A percentile compares a stretch with the other conserved stretches of the same genome.
These are phyloP conservation scores for Hippocampus guttulatus DNA, from an alignment of 2,113 vertebrate species.

Conservation along the genomic window DNA sequence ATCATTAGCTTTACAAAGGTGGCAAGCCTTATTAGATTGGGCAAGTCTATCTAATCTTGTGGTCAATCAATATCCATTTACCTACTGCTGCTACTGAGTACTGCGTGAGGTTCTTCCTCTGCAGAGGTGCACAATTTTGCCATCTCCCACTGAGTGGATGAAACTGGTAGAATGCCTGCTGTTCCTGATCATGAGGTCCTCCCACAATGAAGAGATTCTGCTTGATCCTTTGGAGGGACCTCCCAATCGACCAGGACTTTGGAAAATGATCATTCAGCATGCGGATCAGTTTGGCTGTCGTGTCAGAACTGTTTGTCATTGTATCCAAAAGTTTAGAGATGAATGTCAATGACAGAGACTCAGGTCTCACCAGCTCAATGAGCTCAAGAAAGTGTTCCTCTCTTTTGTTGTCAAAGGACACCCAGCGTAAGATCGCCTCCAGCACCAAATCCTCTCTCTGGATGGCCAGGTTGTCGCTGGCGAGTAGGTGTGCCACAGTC, in stretches of 20 bases:
- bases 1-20: not conserved
- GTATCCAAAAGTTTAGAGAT: constrained; percentile 74
- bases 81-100: constrained; percentile 84
- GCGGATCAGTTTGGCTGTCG: constrained; percentile 71
- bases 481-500: constrained; percentile 70
- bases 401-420: constrained; percentile 68
- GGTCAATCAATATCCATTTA: constrained; percentile 63
- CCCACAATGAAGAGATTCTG: constrained; percentile 82
- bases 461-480: constrained; percentile 76
- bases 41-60: not conserved
- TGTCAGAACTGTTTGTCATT: constrained; percentile 61
- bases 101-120: constrained; percentile 82
- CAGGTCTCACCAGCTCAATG: constrained; percentile 72
- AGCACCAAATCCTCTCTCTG: constrained; percentile 76
- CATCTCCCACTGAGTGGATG: constrained; percentile 78
- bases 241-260: constrained; percentile 67
- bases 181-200: constrained; percentile 79
- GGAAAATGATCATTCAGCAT: constrained; percentile 76
- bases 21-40: not conserved
- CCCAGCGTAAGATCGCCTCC: constrained; percentile 78
- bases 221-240: constrained; percentile 53
- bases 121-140: constrained; percentile 77
- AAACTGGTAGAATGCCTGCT: constrained; percentile 80
- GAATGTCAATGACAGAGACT: constrained; percentile 78
- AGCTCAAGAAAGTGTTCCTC: constrained; percentile 79